Evolutionary conservation across 2,888 invertebrate species (phyloP).

Genomic region (Parnassius mnemosyne): DNA sequence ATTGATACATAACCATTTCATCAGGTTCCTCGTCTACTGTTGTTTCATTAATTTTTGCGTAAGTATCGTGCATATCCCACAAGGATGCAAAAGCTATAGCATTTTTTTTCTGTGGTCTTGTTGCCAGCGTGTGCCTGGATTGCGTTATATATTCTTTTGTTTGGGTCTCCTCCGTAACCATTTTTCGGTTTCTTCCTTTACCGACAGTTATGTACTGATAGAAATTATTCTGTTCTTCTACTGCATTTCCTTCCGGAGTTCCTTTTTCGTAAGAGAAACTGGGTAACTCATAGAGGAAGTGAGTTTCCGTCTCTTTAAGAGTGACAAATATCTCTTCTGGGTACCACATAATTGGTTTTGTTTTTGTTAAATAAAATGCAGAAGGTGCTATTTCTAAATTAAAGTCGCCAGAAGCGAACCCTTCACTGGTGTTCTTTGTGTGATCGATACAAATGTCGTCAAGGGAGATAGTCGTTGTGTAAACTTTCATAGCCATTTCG

Average conservation of each 20-base stretch:
- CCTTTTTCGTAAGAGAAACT: constrained; percentile 82
- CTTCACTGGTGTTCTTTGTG: constrained; percentile 67
- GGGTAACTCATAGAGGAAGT: constrained; percentile 82
- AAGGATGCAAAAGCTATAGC: constrained; percentile 84
- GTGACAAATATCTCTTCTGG: constrained; percentile 82
- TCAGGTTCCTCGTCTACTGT: constrained; percentile 56
- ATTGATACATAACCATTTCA: constrained; percentile 71
- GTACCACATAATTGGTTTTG: constrained; percentile 53
- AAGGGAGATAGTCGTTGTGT: constrained; percentile 72
- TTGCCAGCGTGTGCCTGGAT: constrained; percentile 82
- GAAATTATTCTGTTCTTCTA: constrained; percentile 82
- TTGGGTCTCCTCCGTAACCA: constrained; percentile 85
- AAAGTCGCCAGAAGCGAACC: constrained; percentile 42
- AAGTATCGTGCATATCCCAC: constrained; percentile 90
- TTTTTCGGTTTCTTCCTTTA: constrained; percentile 84
- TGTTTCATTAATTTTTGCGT: constrained; percentile 63
- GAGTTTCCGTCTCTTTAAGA: constrained; percentile 85
- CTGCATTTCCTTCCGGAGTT: constrained; percentile 77
- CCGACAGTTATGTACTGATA: constrained; percentile 85
- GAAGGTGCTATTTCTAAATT: constrained; percentile 63
- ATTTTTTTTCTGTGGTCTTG: constrained; percentile 76
- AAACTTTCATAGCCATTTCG: constrained; percentile 62
- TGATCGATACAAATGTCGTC: constrained; percentile 77
- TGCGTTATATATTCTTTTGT: constrained; percentile 82
- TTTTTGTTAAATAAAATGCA: constrained; percentile 63